Base-by-base conservation (phyloP, 2,113 vertebrate genomes). In the Gracilinanus agilis region DNA sequence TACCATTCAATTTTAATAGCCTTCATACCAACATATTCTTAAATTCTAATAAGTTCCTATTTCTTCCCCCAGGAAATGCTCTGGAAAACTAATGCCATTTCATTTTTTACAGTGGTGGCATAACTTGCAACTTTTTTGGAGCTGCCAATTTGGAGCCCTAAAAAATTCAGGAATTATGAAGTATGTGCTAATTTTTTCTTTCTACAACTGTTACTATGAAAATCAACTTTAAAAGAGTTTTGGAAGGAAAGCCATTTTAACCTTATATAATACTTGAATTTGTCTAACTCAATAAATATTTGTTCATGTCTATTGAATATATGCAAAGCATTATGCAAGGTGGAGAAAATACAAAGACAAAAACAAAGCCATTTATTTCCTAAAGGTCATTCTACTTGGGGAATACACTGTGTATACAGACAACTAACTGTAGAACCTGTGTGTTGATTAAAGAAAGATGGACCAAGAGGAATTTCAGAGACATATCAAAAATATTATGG, bases 1-100 rank as follows among this genome's bases (percentile, higher is more conserved):
- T 75, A 75, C 61, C 61, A 75, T 75, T 75, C 34, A 75, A 75
- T 75, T 67, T 75, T 75, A 75, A 75, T 75, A 75, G 61, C 61
- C 61, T 75, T 75, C 61, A n/a, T 29, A n/a, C 61, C 61, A 75
- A 75, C 61, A 75, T 75, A 75, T 75, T 75, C 61, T 75, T 75
- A 75, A 75, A n/a, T 75, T 75, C 34, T 75, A 75, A 75, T 75
- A 75, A 75, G 61, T 29, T 75, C 61, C 1, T 75, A 75, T 75
- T 75, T 75, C 61, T 75, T 75, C 61, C 61, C 61, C 34, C 12
- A 75, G 61, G 34, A 75, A 75, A 75, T 75, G 61, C 61, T 75
- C n/a, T n/a, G 29, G 61, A 75, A 75, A n/a, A 75, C 34, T n/a
- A 75, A 75, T 75, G 61, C 61, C 61, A 75, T 75, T 67, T 67